Base-by-base conservation (phyloP, 2,113 vertebrate genomes). In the Brevimyrus niger region DNA sequence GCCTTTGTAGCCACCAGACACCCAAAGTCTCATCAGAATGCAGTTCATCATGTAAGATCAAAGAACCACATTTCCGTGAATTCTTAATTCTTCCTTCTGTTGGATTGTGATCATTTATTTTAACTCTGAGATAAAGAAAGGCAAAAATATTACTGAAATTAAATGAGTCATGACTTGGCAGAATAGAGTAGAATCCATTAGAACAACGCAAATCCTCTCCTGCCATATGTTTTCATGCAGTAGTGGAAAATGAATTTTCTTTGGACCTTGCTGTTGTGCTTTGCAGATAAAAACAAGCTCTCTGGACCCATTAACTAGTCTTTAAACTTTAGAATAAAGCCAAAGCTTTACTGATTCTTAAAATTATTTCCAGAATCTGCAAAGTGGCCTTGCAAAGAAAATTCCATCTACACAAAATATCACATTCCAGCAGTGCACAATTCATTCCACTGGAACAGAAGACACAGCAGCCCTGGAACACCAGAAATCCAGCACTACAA, bases 271-370 rank as follows among this genome's bases (percentile, higher is more conserved):
- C 58, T 23, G 27, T 27, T 48, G 61, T 65, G 46, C 44, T 69
- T 88, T 88, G 65, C 87, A 46, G 58, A 48, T 73, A 46, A 51
- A 53, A 82, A 55, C 65, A 89, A 89, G 31, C 69, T 89, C 47
- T 47, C 9, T 23, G 21, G 69, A 55, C 50, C 19, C 31, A 42
- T 80, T 80, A 31, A 53, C 15, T 73, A 53, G 0, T 11, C 46
- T 88, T 35, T 42, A 83, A 89, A 89, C 23, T 89, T 82, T 83
- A 35, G 46, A 50, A 35, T 76, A 76, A 88, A 50, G 69, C 42
- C 46, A 19, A 46, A 15, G 65, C 47, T 76, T 88, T 88, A 73
- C 31, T 44, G 47, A 27, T 47, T 27, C 83, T n/a, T 23, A 88
- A 44, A 38, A 35, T 88, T 87, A 55, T 53, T 87, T 53, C 15